These are phyloP conservation scores for Vidua macroura DNA, from an alignment of 2,113 vertebrate genomes.

Conservation along the genomic window DNA sequence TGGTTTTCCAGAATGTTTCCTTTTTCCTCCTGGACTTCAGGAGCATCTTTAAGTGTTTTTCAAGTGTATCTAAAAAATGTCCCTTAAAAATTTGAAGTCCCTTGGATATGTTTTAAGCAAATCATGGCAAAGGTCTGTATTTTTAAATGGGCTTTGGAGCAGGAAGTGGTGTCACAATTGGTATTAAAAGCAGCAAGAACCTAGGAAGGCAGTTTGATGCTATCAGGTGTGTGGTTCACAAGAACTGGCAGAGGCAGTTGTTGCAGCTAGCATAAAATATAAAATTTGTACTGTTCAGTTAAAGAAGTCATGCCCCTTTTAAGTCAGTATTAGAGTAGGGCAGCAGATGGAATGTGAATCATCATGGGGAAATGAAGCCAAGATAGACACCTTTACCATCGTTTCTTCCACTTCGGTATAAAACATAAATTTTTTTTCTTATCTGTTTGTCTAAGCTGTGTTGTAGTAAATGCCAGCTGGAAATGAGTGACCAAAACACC, in stretches of 20 bases:
- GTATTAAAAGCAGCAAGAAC: neutral
- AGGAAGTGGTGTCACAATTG: neutral
- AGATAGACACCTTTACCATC: neutral
- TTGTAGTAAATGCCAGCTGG: neutral
- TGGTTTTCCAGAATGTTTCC: neutral
- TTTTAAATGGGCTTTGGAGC: neutral
- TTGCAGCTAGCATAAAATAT: neutral
- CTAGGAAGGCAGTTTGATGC: neutral
- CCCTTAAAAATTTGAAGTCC: neutral
- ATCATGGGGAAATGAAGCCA: neutral
- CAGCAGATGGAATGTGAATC: neutral
- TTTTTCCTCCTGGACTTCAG: neutral
- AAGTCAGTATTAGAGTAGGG: neutral
- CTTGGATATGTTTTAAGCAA: neutral
- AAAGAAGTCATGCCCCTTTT: fast-evolving
- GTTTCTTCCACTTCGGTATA: neutral
- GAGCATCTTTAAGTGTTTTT: neutral
- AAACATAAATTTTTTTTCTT: neutral
- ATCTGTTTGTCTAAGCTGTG: neutral
- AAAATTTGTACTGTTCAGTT: neutral
- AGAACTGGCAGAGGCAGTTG: neutral
- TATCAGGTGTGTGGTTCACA: neutral
- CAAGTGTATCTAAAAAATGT: neutral
- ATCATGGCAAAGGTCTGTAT: neutral
- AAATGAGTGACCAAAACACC: neutral